These are phyloP conservation scores for Mesocricetus auratus DNA, from an alignment of 2,113 vertebrate genomes.

Conservation along the genomic window DNA sequence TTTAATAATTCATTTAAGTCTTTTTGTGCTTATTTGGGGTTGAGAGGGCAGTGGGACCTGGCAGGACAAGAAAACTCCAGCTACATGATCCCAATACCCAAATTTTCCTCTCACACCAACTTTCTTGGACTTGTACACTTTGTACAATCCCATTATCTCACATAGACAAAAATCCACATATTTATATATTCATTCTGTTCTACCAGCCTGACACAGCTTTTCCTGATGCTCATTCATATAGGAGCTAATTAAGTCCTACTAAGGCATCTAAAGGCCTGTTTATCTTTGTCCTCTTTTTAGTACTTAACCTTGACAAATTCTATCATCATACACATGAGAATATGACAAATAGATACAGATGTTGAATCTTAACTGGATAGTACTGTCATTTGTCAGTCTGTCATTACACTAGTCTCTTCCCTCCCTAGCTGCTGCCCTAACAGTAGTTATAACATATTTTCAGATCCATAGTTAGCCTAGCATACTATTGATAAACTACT, in stretches of 20 bases:
- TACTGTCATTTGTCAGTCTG: not conserved
- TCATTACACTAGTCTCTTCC: not conserved
- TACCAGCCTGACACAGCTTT: not conserved
- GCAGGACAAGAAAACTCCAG: no score
- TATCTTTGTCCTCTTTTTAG: not conserved
- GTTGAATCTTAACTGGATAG: not conserved
- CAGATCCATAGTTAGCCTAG: not conserved
- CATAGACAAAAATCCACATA: not conserved
- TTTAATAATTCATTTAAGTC: no score
- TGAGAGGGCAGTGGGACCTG: no score
- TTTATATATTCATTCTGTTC: conserved; percentile 1
- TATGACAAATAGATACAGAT: not conserved
- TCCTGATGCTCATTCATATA: not conserved
- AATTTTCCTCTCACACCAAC: not conserved
- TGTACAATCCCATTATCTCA: not conserved
- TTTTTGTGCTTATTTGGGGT: no score
- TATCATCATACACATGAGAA: not conserved
- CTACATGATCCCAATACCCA: not conserved
- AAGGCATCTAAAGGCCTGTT: not conserved
- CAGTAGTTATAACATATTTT: not conserved
- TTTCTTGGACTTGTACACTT: not conserved
- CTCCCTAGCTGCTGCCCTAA: not conserved
- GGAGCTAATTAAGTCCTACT: not conserved
- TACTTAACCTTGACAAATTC: not conserved
- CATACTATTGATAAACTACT: not conserved